Conservation (phyloP, 2,888 invertebrate species). For the Atrina japonica region DNA sequence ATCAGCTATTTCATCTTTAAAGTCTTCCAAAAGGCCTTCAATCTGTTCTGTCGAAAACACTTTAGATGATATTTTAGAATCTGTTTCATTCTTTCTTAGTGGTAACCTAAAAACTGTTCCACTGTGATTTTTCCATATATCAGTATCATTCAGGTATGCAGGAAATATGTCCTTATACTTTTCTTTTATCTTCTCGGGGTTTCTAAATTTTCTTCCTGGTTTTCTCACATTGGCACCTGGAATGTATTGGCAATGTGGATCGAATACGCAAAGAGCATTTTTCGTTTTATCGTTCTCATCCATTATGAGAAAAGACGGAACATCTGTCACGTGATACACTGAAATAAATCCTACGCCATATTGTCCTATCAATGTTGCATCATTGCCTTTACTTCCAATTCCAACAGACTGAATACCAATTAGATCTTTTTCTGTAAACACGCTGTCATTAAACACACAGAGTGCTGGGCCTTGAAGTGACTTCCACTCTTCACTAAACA, state of each 20-base stretch:
- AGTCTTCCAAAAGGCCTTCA: slow-evolving; percentile 55
- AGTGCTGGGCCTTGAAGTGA: slow-evolving; percentile 76
- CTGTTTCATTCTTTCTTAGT: slow-evolving; percentile 60
- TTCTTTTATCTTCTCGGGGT: slow-evolving; percentile 43
- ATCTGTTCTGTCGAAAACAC: too few relatives aligned
- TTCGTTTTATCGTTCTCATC: slow-evolving; percentile 54
- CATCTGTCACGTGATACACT: slow-evolving; percentile 79
- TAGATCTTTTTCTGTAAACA: slow-evolving; percentile 71
- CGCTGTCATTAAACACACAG: slow-evolving; percentile 75
- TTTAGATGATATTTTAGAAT: too few relatives aligned
- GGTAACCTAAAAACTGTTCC: slow-evolving; percentile 77
- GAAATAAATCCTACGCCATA: slow-evolving; percentile 79
- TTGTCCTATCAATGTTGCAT: slow-evolving; percentile 76
- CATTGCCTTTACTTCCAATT: slow-evolving; percentile 73
- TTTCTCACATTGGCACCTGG: slow-evolving; percentile 43
- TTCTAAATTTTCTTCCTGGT: slow-evolving; percentile 56
- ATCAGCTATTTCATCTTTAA: slow-evolving; percentile 65
- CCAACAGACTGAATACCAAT: slow-evolving; percentile 76
- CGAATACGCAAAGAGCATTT: slow-evolving; percentile 65
- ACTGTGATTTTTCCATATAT: slow-evolving; percentile 39
- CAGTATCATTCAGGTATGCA: slow-evolving; percentile 63
- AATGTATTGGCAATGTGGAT: slow-evolving; percentile 66
- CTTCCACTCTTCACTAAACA: slow-evolving; percentile 67
- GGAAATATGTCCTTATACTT: slow-evolving; percentile 60
- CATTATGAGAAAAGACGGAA: slow-evolving; percentile 74